A percentile compares a stretch with the other conserved stretches of the same genome.
Evolutionary conservation across 23 tunicate species (phyloP).

Genomic region (Ascidia mentula): DNA sequence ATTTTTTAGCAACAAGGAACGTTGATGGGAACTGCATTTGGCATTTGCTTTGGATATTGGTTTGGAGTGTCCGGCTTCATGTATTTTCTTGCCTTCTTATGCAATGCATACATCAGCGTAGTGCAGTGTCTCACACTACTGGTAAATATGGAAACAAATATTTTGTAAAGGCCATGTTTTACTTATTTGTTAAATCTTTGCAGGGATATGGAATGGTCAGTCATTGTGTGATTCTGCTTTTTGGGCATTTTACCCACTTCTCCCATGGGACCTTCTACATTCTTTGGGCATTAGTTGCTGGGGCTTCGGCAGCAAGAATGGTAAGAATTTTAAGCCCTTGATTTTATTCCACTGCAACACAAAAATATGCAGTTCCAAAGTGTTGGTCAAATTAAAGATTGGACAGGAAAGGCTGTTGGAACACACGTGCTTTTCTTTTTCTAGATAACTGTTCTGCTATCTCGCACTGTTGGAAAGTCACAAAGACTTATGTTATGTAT

Average conservation of each 20-base stretch:
- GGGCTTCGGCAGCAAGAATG: conserved; percentile 91
- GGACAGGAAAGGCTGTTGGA: too few species aligned
- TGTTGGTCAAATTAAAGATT: neutral
- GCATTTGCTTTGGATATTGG: conserved; percentile 96
- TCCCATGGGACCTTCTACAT: conserved; percentile 83
- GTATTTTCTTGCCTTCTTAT: conserved; percentile 80
- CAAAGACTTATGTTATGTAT: conserved; percentile 77
- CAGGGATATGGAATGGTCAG: conserved; percentile 99
- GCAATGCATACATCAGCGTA: conserved; percentile 88
- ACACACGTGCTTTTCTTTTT: too few species aligned
- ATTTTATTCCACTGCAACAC: neutral
- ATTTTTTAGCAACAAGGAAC: conserved; percentile 92
- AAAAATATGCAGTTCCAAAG: too few species aligned
- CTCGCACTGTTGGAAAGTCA: conserved; percentile 90
- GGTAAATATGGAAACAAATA: conserved; percentile 42
- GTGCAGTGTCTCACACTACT: conserved; percentile 85
- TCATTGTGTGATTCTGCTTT: conserved; percentile 73
- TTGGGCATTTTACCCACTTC: conserved; percentile 87
- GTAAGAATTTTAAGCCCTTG: conserved; percentile 21
- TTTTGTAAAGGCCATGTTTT: too few species aligned
- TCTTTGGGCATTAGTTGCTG: conserved; percentile 77
- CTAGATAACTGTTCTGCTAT: conserved; percentile 80
- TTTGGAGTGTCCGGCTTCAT: conserved; percentile 92
- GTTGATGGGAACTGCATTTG: conserved; percentile 94
- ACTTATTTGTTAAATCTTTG: neutral